Evolutionary conservation across 2,113 vertebrate genomes (phyloP).

Genomic region (Anguilla japonica): DNA sequence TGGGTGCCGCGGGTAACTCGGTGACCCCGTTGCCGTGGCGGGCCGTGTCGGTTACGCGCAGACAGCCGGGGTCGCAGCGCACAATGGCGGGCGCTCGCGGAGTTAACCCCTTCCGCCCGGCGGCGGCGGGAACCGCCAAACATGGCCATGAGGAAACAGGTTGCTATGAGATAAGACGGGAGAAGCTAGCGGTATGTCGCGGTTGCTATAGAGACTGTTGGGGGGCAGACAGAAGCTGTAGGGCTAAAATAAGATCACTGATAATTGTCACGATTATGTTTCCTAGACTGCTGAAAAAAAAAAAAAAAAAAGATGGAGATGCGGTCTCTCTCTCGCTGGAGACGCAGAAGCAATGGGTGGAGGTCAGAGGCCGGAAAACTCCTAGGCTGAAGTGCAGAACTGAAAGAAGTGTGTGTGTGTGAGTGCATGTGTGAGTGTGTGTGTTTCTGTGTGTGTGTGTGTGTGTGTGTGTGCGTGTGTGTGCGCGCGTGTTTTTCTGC

Average conservation of each 20-base stretch:
- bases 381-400: not conserved
- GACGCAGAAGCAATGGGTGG: not conserved
- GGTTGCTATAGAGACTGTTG: constrained; percentile 74
- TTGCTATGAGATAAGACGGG: constrained; percentile 44
- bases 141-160: constrained; percentile 54
- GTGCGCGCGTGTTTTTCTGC: too few species aligned
- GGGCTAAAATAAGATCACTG: constrained; percentile 55
- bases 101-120: constrained; percentile 64
- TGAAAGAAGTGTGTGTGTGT: not conserved
- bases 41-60: constrained; percentile 55
- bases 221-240: constrained; percentile 56
- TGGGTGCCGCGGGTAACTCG: constrained; percentile 45
- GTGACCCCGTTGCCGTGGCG: constrained; percentile 48
- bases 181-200: constrained; percentile 57
- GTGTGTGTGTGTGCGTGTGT: too few species aligned
- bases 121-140: constrained; percentile 59
- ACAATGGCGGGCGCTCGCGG: constrained; percentile 38
- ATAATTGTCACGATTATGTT: constrained; percentile 42
- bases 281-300: not conserved
- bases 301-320: not conserved
- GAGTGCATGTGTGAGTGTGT: not conserved
- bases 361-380: too few species aligned
- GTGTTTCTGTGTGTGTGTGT: too few species aligned
- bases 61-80: constrained; percentile 49
- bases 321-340: not conserved